phyloP scores from a whole-genome alignment of 2,797 vertebrate species.

The Leuciscus waleckii region DNA sequence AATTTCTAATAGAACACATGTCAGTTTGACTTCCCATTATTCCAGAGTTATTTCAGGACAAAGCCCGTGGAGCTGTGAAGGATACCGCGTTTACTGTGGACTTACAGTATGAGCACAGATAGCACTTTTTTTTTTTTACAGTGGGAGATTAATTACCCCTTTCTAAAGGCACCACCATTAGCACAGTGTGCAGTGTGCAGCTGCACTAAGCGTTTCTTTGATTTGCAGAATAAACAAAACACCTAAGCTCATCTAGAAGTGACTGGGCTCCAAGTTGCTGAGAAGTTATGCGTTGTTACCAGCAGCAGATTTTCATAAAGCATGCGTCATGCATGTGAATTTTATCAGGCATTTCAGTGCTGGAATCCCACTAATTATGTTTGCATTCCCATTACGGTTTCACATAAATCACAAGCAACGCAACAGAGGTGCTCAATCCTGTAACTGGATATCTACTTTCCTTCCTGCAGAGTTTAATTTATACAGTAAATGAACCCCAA shows the following conservation, averaged over 20 bases:
- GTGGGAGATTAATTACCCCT: slow-evolving; percentile 46
- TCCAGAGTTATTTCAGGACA: slow-evolving; percentile 37
- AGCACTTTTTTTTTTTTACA: slow-evolving; percentile 29
- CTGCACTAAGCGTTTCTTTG: slow-evolving; percentile 50
- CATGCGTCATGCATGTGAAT: background rate
- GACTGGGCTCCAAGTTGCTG: slow-evolving; percentile 47
- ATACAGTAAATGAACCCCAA: background rate
- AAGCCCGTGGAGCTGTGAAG: slow-evolving; percentile 26
- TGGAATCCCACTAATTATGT: background rate
- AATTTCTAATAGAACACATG: background rate
- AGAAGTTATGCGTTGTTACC: slow-evolving; percentile 51
- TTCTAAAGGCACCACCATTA: slow-evolving; percentile 42
- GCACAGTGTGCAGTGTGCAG: slow-evolving; percentile 33
- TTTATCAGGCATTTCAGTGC: background rate
- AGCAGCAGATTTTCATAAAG: background rate
- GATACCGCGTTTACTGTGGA: slow-evolving; percentile 20
- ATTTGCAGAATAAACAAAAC: slow-evolving; percentile 49
- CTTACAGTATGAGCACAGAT: slow-evolving; percentile 32
- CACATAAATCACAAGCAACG: background rate
- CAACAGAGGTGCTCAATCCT: background rate
- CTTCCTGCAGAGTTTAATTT: slow-evolving; percentile 6
- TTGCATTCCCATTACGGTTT: background rate
- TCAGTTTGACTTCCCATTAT: slow-evolving; percentile 27
- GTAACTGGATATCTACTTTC: slow-evolving; percentile 12
- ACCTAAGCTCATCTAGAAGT: slow-evolving; percentile 34